Conservation (phyloP, 2,888 invertebrate genomes). For the Oscheius sp. region DNA sequence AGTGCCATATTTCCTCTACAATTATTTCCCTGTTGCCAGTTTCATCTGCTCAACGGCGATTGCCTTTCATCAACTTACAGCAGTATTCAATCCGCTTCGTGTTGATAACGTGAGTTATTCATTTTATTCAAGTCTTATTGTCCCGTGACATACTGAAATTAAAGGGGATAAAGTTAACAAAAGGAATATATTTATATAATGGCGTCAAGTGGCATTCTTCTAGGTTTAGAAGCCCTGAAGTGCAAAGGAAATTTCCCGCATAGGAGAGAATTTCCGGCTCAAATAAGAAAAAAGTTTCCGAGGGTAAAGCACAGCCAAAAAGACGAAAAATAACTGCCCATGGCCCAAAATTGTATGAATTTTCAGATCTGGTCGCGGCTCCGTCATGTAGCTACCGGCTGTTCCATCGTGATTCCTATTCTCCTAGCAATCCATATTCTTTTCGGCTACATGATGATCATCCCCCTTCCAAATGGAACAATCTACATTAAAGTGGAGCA, state of each 20-base stretch:
- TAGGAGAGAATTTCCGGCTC: too few species aligned
- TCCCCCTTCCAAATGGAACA: constrained; percentile 19
- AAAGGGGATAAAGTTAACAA: too few species aligned
- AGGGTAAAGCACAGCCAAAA: too few species aligned
- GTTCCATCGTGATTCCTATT: background rate
- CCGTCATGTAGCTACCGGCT: background rate
- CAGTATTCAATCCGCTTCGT: background rate
- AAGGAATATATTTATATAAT: too few species aligned
- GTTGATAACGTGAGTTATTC: constrained; percentile 8
- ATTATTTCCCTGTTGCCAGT: constrained; percentile 17
- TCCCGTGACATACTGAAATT: background rate
- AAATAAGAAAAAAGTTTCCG: too few species aligned
- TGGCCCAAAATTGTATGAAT: too few species aligned
- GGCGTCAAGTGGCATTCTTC: too few species aligned
- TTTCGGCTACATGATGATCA: constrained; percentile 11
- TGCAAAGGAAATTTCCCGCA: too few species aligned
- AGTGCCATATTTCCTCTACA: constrained; percentile 17
- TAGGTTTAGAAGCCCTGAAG: too few species aligned
- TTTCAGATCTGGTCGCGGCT: constrained; percentile 3
- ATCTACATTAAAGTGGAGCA: constrained; percentile 30
- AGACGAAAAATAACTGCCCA: too few species aligned
- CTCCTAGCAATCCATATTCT: background rate
- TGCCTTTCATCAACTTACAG: constrained; percentile 19
- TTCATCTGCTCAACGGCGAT: constrained; percentile 22
- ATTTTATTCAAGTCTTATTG: background rate